Evolutionary conservation across 2,797 vertebrate species (phyloP), one percentile per base, ranked within the genome.

Genomic region (Pagetopsis macropterus): DNA sequence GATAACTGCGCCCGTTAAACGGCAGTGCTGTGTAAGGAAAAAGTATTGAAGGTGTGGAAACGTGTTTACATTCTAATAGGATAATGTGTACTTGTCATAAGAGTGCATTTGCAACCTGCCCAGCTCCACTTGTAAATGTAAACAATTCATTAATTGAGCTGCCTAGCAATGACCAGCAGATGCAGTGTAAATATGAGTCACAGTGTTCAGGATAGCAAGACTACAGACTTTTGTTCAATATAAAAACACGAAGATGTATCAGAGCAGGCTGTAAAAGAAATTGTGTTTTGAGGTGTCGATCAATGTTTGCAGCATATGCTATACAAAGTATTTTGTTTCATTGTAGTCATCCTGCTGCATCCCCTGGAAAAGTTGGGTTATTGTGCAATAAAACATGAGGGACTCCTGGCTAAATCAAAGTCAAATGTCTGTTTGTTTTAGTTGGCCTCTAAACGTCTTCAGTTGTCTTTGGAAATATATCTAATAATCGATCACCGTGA

Each of bases 361-460:
- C 86, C 78, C 87, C 75, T 88, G 65, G 82, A 37, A 85, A 88
- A 89, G 85, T 90, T 93, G 89, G 89, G 87, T 93, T 87, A 90
- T 88, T 91, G 93, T 94, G 92, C 91, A 94, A 93, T 93, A 93
- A 93, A 93, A 90, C 83, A 87, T 46, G 82, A 91, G 85, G 91
- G 91, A 91, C 88, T 94, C 88, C 83, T 83, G 87, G 84, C 81
- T 87, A 70, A 59, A 69, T 55, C 46, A 9, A 27, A 21, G 21
- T 21, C 21, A 21, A 9, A 72, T 51, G 19, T 63, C 33, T 74
- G 15, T 13, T 74, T 52, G n/a, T 65, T 77, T 78, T 48, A 19
- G 33, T 52, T 3, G 31, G 33, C 50, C 4, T 68, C 16, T 57
- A 33, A 33, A 21, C 7, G 63, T n/a, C 19, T 51, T 12, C 15